A percentile compares a stretch with the other conserved stretches of the same genome.
phyloP scores from a whole-genome alignment of 2,113 vertebrate species.

The Clarias gariepinus region DNA sequence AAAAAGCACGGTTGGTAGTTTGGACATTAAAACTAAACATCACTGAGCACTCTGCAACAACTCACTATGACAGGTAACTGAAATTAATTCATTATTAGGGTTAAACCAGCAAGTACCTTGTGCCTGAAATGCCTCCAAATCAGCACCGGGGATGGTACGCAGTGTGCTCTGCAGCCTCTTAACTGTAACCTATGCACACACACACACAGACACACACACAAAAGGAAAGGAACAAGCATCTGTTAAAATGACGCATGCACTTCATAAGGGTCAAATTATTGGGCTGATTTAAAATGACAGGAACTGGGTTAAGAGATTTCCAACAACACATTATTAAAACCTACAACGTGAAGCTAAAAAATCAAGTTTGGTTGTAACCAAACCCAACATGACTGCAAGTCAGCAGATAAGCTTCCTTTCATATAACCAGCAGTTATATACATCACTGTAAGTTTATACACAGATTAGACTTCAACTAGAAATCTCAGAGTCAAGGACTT shows the following conservation, averaged over 20 bases:
- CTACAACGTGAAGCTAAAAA: no score
- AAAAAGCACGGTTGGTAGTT: no score
- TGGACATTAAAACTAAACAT: not conserved
- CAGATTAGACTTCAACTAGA: not conserved
- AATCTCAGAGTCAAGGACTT: not conserved
- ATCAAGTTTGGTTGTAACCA: not conserved
- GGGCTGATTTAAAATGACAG: no score
- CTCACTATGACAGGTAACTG: not conserved
- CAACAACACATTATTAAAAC: no score
- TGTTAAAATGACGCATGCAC: not conserved
- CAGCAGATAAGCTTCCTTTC: not conserved
- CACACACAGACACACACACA: not conserved
- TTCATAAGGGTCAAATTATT: not conserved
- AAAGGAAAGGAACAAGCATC: no score
- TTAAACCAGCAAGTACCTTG: constrained; percentile 62
- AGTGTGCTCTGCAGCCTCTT: constrained; percentile 64
- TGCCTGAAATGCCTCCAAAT: constrained; percentile 65
- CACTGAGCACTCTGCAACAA: not conserved
- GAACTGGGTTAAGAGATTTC: no score
- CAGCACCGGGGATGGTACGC: constrained; percentile 58
- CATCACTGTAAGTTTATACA: not conserved
- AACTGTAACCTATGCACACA: constrained; percentile 62
- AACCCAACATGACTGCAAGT: no score
- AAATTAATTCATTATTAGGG: not conserved
- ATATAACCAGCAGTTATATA: not conserved